Percentiles rank a stretch among this genome's conserved stretches.
Conservation (phyloP, 2,888 invertebrate species). For the Drosophila limbata region DNA sequence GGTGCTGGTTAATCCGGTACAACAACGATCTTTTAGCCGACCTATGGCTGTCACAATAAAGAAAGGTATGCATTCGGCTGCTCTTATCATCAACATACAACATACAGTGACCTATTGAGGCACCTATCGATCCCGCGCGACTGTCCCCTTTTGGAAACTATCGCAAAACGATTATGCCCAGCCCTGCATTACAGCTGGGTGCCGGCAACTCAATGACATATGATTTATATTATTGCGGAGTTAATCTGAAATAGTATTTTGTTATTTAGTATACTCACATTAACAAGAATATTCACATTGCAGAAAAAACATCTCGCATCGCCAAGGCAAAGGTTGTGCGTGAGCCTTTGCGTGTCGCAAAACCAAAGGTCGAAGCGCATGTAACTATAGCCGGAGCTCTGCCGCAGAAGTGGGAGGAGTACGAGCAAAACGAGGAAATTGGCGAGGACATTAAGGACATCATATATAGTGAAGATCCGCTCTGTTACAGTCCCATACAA, state of each 20-base stretch:
- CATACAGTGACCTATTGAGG: conserved; percentile 55
- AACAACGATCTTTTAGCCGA: conserved; percentile 44
- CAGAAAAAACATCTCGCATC: conserved; percentile 70
- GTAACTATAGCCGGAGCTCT: conserved; percentile 54
- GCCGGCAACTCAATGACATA: conserved; percentile 34
- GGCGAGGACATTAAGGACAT: conserved; percentile 71
- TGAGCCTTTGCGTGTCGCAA: conserved; percentile 61
- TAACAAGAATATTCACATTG: conserved; percentile 17
- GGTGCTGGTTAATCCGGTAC: conserved; percentile 64
- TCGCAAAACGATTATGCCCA: conserved; percentile 38
- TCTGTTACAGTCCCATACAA: conserved; percentile 71
- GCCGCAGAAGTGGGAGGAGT: conserved; percentile 73
- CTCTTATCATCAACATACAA: conserved; percentile 5
- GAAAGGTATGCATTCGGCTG: conserved; percentile 60
- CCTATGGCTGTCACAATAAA: conserved; percentile 53
- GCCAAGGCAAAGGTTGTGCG: conserved; percentile 59
- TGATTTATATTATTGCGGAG: conserved; percentile 26
- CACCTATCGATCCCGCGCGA: conserved; percentile 52
- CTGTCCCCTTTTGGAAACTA: conserved; percentile 25
- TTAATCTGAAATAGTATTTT: conserved; percentile 8
- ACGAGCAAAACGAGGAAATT: conserved; percentile 69
- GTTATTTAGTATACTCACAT: conserved; percentile 2
- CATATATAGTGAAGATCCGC: conserved; percentile 69
- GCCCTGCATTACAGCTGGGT: conserved; percentile 50
- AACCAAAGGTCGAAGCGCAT: conserved; percentile 61